Evolutionary conservation across 2,888 invertebrate species (phyloP).

Genomic region (Hermodice carunculata): DNA sequence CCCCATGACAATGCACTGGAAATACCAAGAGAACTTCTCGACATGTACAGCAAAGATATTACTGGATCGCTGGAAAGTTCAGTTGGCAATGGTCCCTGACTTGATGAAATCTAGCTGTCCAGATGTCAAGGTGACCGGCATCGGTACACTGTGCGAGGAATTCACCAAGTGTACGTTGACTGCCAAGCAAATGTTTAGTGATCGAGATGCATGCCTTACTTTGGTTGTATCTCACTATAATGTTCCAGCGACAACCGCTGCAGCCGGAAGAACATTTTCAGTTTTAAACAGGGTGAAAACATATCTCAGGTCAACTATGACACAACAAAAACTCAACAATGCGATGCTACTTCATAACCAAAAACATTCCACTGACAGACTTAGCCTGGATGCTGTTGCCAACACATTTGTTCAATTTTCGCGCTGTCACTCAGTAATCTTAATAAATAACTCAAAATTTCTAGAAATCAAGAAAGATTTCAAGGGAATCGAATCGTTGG

Average conservation of each 20-base stretch:
- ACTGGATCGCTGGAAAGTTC: not conserved
- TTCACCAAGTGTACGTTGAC: not conserved
- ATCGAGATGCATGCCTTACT: not conserved
- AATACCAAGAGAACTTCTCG: not conserved
- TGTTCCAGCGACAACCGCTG: slow-evolving; percentile 1
- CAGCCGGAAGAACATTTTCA: slow-evolving; percentile 7
- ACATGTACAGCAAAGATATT: not conserved
- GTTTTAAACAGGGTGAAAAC: slow-evolving; percentile 8
- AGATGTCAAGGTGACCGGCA: not conserved
- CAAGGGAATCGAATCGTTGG: too few species aligned
- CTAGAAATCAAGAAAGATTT: too few species aligned
- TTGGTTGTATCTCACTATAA: not conserved
- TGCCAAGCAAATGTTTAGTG: not conserved
- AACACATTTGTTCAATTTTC: too few species aligned
- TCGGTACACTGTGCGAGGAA: not conserved
- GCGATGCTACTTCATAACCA: slow-evolving; percentile 1
- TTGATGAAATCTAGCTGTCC: not conserved
- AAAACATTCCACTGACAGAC: too few species aligned
- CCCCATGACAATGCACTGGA: too few species aligned
- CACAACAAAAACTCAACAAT: slow-evolving; percentile 8
- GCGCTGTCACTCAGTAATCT: too few species aligned
- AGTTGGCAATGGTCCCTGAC: not conserved
- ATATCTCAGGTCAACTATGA: slow-evolving; percentile 2
- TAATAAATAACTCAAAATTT: too few species aligned
- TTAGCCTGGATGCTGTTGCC: too few species aligned